Base-by-base conservation (phyloP, 2,113 vertebrate species). In the Dunckerocampus dactyliophorus region DNA sequence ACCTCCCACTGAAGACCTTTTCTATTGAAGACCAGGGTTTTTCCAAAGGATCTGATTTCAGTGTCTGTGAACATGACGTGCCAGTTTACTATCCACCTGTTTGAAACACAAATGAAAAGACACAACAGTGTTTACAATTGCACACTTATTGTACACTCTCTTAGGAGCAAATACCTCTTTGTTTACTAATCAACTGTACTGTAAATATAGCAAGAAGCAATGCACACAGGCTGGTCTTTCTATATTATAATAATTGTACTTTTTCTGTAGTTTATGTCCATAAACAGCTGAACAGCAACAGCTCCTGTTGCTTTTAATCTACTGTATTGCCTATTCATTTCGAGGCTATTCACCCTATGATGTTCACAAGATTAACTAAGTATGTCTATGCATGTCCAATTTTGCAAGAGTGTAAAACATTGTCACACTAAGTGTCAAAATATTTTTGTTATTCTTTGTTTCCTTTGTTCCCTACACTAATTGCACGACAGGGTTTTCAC, bases 41-140 rank as follows among this genome's bases (percentile, higher is more conserved):
- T 47, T 1, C 58, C 17, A 74, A 65, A 22, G 1, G 34, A 7
- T 71, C 81, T 19, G 81, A 51, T n/a, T 82, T 84, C 71, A 75
- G 22, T 22, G 84, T 88, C 39, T 88, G 87, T 75, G 78, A 85
- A 63, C 53, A 31, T 0, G 31, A 81, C 34, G 6, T 24, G 15
- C 87, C 81, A n/a, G 75, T 88, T 48, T 85, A 84, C 62, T 88
- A 88, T 69, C 87, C 87, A 19, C 71, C 77, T 31, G 31, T 55
- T 20, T 39, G 12, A 45, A 69, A 69, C 19, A 28, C 34, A 46
- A 65, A 43, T 11, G 60, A 14, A 42, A 52, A 7, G 28, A 31
- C 68, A 65, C 47, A 47, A 55, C 12, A 48, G 8, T 13, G 4
- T 37, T 45, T n/a, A 51, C 9, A 47, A 2, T 49, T 37, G 19